phyloP scores from a whole-genome alignment of 2,113 vertebrate genomes.

The Planiliza haematocheilus region DNA sequence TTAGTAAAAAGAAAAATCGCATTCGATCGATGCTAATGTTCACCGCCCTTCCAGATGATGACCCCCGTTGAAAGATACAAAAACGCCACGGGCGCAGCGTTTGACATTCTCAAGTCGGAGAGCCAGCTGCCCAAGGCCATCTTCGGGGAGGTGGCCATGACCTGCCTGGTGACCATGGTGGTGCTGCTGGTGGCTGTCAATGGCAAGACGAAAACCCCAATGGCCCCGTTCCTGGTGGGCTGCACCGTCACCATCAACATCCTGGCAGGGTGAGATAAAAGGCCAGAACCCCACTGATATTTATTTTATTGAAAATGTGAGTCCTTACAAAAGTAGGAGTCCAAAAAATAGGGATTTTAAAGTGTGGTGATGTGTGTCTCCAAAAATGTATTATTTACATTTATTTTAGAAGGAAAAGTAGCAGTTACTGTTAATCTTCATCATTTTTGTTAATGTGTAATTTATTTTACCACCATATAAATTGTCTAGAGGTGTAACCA shows the following conservation, averaged over 20 bases:
- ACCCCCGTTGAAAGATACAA: conserved; percentile 65
- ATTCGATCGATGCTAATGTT: too few species aligned
- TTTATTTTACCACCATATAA: too few species aligned
- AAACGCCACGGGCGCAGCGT: conserved; percentile 81
- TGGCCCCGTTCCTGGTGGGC: conserved; percentile 82
- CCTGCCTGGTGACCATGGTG: conserved; percentile 82
- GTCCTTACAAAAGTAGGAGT: too few species aligned
- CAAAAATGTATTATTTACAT: neutral
- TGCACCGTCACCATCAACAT: conserved; percentile 79
- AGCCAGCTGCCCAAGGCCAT: conserved; percentile 73
- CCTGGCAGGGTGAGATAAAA: conserved; percentile 78
- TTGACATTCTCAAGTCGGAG: conserved; percentile 76
- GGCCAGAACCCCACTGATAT: too few species aligned
- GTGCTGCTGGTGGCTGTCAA: conserved; percentile 81
- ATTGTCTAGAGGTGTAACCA: too few species aligned
- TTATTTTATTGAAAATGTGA: too few species aligned
- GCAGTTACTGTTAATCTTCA: neutral
- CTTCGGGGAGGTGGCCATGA: conserved; percentile 83
- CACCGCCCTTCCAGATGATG: conserved; percentile 68
- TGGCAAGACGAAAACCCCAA: conserved; percentile 77
- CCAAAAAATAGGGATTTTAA: too few species aligned
- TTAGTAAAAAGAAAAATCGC: rapidly evolving
- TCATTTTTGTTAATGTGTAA: neutral
- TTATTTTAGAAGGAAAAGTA: neutral
- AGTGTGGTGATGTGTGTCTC: too few species aligned